Base-by-base conservation (phyloP, 2,888 invertebrate species). In the Cepaea hortensis region DNA sequence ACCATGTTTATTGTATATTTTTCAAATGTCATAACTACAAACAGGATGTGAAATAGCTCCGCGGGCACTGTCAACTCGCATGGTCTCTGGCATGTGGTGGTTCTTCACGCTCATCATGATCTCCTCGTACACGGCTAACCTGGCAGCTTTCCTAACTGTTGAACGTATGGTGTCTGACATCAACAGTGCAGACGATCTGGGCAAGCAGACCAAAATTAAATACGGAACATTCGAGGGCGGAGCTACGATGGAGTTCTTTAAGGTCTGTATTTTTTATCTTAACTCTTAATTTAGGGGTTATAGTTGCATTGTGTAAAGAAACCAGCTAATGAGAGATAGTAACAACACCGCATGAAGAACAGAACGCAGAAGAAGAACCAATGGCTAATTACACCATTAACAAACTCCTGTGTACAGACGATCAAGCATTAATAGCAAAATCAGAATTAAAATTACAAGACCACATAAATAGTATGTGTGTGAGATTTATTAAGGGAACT, bases 31-130 rank as follows among this genome's bases (percentile, higher is more conserved):
- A 3, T n/a, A 23, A 77, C 48, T 48, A 48, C 6, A 0, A 48
- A 13, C 68, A 72, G 90, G 90, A 73, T 90, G 90, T 87, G 90
- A 90, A 75, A 90, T 90, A 23, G 89, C 90, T 18, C 98, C 98
- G 2, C 90, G 94, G 88, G 95, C 96, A 0, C 94, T 95, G 9
- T 95, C 96, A 2, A 99, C 99, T 0, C 96, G 99, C 84, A 97
- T 99, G 90, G 98, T 99, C 7, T 98, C 98, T 15, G 98, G 95
- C 55, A 93, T 95, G 73, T 99, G 99, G 99, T 99, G 99, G 98
- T 99, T 99, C 95, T 99, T 99, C 95, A 99, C 99, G 0, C 96
- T 99, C 77, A 99, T 99, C 94, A 98, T 99, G 94, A 97, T 99
- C 88, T 98, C 98, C 0, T 99, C 99, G 15, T 99, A 99, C 95